These are phyloP conservation scores for Halocynthia roretzi DNA, from an alignment of 23 tunicate genomes.

Conservation along the genomic window DNA sequence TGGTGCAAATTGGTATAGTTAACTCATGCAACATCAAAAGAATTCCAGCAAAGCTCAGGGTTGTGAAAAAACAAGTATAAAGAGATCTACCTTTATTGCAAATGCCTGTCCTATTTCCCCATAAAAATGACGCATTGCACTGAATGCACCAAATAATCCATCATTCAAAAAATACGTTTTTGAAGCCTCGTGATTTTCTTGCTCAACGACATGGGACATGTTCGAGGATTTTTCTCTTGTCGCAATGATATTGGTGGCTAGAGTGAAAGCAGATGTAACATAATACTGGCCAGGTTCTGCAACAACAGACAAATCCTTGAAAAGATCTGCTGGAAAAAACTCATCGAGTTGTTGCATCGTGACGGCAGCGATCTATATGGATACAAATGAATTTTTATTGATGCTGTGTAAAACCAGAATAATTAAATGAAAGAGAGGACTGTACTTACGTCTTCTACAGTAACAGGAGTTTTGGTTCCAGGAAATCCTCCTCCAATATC, in stretches of 20 bases:
- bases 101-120: no score
- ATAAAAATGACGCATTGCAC: conserved; percentile 59
- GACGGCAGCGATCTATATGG: conserved; percentile 40
- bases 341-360: conserved; percentile 54
- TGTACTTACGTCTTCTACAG: no score
- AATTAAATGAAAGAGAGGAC: no score
- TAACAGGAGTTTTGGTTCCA: conserved; percentile 32
- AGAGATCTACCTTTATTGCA: no score
- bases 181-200: conserved; percentile 10
- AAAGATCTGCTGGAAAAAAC: conserved; percentile 32
- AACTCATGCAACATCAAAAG: no score
- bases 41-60: no score
- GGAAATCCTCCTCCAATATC: conserved; percentile 99
- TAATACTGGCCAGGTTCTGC: conserved; percentile 92
- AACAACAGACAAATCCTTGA: conserved; percentile 33
- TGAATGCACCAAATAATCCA: conserved; percentile 78
- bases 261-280: conserved; percentile 72
- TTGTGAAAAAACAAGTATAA: no score
- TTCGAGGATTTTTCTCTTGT: conserved; percentile 9
- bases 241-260: conserved; percentile 70
- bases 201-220: background rate
- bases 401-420: no score
- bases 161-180: conserved; percentile 81
- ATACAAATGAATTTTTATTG: no score
- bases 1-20: no score